Percentiles rank a stretch among this genome's conserved stretches.
These are phyloP conservation scores for Amblyopsis rosae DNA, from an alignment of 2,113 vertebrate species.

Conservation along the genomic window DNA sequence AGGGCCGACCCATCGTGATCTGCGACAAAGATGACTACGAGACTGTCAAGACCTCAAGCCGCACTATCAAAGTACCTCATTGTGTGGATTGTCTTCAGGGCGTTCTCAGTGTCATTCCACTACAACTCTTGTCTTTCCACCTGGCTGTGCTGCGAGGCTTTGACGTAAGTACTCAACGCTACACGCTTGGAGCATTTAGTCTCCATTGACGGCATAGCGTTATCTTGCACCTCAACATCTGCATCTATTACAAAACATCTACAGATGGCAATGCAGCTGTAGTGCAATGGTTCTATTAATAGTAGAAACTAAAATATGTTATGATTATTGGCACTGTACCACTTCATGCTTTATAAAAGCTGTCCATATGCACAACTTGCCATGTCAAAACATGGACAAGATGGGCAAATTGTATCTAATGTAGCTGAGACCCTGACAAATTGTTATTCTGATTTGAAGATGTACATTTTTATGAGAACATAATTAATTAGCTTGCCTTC, in stretches of 20 bases:
- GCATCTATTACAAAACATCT: background rate
- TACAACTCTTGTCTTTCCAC: conserved; percentile 96
- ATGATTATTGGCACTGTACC: background rate
- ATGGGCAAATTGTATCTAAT: background rate
- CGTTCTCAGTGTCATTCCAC: conserved; percentile 93
- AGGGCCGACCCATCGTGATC: conserved; percentile 95
- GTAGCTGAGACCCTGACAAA: background rate
- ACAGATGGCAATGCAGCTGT: background rate
- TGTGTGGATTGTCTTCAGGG: conserved; percentile 97
- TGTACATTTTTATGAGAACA: conserved; percentile 20
- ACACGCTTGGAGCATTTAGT: background rate
- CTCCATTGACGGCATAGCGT: background rate
- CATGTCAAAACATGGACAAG: conserved; percentile 11
- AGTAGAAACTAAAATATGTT: background rate
- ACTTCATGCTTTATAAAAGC: conserved; percentile 1
- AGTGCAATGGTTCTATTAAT: background rate
- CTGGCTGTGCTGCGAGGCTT: conserved; percentile 93
- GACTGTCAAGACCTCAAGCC: conserved; percentile 90
- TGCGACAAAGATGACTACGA: conserved; percentile 95
- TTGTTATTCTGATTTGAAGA: conserved; percentile 8
- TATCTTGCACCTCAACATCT: background rate
- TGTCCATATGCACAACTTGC: conserved; percentile 2
- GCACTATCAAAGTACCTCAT: conserved; percentile 93
- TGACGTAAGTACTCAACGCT: conserved; percentile 83
- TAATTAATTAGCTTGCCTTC: background rate